Evolutionary conservation across 2,113 vertebrate species (phyloP).

Genomic region (Phalacrocorax brasilianus): DNA sequence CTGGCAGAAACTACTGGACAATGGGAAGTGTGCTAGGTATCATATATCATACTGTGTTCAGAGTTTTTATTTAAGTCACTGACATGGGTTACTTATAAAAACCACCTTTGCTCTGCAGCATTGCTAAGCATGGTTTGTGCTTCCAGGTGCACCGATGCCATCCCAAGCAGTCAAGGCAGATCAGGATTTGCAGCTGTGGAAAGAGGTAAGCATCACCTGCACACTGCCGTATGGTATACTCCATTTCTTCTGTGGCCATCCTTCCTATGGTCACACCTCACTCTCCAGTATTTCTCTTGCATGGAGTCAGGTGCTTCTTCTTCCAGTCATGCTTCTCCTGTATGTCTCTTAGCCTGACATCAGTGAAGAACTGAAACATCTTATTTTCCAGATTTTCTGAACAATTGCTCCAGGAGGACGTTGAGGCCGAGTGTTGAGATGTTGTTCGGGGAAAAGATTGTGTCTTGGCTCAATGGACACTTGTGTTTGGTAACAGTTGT

Average conservation of each 20-base stretch:
- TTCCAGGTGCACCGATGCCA: slow-evolving; percentile 83
- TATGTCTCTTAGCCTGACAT: neutral
- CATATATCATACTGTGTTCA: fast-evolving
- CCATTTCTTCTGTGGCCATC: neutral
- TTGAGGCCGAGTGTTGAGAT: neutral
- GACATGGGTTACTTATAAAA: neutral
- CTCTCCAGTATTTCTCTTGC: neutral
- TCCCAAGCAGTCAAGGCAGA: slow-evolving; percentile 69
- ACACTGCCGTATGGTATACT: neutral
- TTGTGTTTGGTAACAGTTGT: neutral
- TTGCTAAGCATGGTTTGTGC: neutral
- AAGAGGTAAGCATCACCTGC: slow-evolving; percentile 77
- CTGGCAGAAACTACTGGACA: neutral
- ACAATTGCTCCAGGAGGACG: neutral
- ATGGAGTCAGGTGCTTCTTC: neutral
- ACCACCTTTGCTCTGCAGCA: neutral
- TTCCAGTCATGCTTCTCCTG: neutral
- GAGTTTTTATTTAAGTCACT: neutral
- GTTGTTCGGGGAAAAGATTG: neutral
- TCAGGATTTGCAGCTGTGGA: slow-evolving; percentile 78
- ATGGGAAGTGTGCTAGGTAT: neutral
- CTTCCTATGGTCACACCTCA: neutral
- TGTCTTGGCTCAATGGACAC: neutral
- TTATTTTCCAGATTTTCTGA: neutral
- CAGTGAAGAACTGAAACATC: neutral